These are phyloP conservation scores for Eupeodes luniger DNA, from an alignment of 2,888 invertebrate species.

Conservation along the genomic window DNA sequence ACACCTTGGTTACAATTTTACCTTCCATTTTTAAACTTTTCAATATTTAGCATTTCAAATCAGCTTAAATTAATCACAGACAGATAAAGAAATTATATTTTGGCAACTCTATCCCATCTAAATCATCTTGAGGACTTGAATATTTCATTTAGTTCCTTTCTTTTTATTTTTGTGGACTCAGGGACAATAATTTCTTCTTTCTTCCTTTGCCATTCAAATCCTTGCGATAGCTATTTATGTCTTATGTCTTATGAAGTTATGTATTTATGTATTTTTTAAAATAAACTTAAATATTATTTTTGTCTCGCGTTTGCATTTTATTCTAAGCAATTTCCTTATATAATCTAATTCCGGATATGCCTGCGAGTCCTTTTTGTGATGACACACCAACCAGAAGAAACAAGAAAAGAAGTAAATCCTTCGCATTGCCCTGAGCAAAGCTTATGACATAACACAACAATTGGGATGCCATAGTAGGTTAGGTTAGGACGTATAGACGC, in stretches of 20 bases:
- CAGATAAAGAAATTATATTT: too few relatives aligned
- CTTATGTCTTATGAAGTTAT: too few relatives aligned
- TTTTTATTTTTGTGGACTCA: neutral
- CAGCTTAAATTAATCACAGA: too few relatives aligned
- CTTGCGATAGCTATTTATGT: too few relatives aligned
- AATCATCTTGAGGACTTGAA: neutral
- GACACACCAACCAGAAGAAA: neutral
- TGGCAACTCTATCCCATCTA: neutral
- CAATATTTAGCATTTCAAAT: too few relatives aligned
- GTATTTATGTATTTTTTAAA: neutral
- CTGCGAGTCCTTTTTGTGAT: constrained; percentile 5
- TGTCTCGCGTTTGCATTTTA: constrained; percentile 58
- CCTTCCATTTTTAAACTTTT: too few relatives aligned
- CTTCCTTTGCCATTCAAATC: too few relatives aligned
- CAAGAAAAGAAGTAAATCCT: constrained; percentile 28
- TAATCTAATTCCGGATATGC: constrained; percentile 71
- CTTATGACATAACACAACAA: constrained; percentile 57
- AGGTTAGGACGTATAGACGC: too few relatives aligned
- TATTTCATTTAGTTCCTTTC: neutral
- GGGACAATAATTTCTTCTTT: neutral
- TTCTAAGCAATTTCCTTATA: constrained; percentile 67
- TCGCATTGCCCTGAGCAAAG: constrained; percentile 49
- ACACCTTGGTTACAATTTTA: too few relatives aligned
- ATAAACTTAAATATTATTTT: constrained; percentile 65
- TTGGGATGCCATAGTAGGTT: constrained; percentile 13